Conservation (phyloP, 92 coral and sea anemone species). For the Porites divaricata region DNA sequence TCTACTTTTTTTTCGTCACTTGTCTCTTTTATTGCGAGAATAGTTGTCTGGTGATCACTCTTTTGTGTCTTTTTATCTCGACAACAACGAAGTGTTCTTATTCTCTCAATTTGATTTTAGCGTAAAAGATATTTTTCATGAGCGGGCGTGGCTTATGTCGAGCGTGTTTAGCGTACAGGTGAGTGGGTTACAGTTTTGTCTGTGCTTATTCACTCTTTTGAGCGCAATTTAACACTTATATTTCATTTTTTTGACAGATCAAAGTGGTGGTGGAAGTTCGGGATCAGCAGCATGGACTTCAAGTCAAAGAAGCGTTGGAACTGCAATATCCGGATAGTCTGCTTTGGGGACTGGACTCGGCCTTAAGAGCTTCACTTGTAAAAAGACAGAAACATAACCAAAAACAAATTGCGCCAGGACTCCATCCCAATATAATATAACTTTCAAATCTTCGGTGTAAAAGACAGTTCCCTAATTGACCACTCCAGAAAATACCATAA, state of each 20-base stretch:
- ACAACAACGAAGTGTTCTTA: neutral
- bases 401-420: neutral
- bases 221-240: neutral
- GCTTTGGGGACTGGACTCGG: constrained; percentile 76
- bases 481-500: too few relatives aligned
- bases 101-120: constrained; percentile 41
- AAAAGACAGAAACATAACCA: constrained; percentile 7
- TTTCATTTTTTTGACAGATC: constrained; percentile 40
- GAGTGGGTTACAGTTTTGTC: neutral
- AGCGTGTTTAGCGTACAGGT: constrained; percentile 95
- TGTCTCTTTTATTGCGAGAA: too few relatives aligned
- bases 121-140: constrained; percentile 93
- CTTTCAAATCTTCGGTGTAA: too few relatives aligned
- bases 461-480: too few relatives aligned
- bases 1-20: too few relatives aligned
- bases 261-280: constrained; percentile 80
- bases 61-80: too few relatives aligned
- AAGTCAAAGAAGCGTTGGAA: constrained; percentile 72
- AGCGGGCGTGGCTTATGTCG: constrained; percentile 94
- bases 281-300: constrained; percentile 73
- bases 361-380: neutral
- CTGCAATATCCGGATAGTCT: constrained; percentile 66
- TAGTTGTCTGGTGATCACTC: too few relatives aligned
- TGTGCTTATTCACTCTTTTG: neutral
- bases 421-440: neutral